Evolutionary conservation across 1,140 invertebrate genomes (phyloP).

Genomic region (Melanaphis sacchari): DNA sequence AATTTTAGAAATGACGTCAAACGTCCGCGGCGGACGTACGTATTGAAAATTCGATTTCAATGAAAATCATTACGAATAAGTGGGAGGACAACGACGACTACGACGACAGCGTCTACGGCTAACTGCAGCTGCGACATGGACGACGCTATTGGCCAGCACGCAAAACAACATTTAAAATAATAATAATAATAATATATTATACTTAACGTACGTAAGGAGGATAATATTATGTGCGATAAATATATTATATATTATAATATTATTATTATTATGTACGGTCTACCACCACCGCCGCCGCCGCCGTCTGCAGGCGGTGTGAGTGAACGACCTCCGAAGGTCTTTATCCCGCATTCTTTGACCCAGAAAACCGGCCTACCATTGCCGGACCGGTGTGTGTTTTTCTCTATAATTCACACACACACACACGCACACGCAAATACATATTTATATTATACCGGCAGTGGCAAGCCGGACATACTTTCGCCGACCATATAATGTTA

Average conservation of each 20-base stretch:
- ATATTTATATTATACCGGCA: neutral
- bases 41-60: neutral
- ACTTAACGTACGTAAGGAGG: neutral
- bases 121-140: too few species aligned
- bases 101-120: too few species aligned
- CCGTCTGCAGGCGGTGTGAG: conserved; percentile 19
- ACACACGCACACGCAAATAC: too few species aligned
- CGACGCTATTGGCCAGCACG: neutral
- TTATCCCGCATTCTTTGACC: conserved; percentile 55
- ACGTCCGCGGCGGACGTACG: neutral
- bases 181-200: neutral
- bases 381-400: conserved; percentile 8
- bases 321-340: conserved; percentile 57
- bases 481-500: conserved; percentile 10
- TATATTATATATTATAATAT: neutral
- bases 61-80: neutral
- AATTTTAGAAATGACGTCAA: neutral
- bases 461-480: conserved; percentile 49
- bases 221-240: neutral
- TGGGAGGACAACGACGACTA: neutral
- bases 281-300: neutral
- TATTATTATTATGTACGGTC: neutral
- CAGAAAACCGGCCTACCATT: conserved; percentile 52
- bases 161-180: neutral
- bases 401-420: neutral